These are phyloP conservation scores for Siphlonurus alternatus DNA, from an alignment of 2,888 invertebrate species.

Conservation along the genomic window DNA sequence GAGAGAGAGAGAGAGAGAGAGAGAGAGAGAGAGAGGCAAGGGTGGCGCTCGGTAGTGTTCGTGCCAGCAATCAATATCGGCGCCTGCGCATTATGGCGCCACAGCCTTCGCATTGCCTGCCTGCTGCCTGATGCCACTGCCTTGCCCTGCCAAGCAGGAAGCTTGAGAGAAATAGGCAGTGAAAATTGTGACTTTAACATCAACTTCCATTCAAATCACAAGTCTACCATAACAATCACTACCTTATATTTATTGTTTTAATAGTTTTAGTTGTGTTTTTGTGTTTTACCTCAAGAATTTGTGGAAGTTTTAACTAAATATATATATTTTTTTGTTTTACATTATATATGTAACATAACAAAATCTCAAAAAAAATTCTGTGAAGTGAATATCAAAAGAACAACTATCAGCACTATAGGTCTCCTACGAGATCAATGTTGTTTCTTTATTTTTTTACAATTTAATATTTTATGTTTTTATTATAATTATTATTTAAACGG, in stretches of 20 bases:
- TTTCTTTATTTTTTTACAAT: neutral
- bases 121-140: slow-evolving; percentile 12
- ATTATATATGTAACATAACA: too few relatives aligned
- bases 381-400: too few relatives aligned
- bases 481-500: neutral
- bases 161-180: neutral
- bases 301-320: too few relatives aligned
- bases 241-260: neutral
- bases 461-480: neutral
- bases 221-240: neutral
- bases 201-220: neutral
- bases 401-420: too few relatives aligned
- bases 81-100: slow-evolving; percentile 18
- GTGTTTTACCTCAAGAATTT: too few relatives aligned
- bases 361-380: too few relatives aligned
- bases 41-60: neutral
- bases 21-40: neutral
- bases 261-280: too few relatives aligned
- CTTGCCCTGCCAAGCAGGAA: neutral
- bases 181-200: neutral
- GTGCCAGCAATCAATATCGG: slow-evolving; percentile 20
- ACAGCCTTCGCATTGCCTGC: slow-evolving; percentile 19
- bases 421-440: neutral
- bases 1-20: slow-evolving; percentile 1
- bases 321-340: too few relatives aligned